A percentile compares a stretch with the other conserved stretches of the same genome.
Evolutionary conservation across 1,140 invertebrate species (phyloP).

Genomic region (Vanessa tameamea): DNA sequence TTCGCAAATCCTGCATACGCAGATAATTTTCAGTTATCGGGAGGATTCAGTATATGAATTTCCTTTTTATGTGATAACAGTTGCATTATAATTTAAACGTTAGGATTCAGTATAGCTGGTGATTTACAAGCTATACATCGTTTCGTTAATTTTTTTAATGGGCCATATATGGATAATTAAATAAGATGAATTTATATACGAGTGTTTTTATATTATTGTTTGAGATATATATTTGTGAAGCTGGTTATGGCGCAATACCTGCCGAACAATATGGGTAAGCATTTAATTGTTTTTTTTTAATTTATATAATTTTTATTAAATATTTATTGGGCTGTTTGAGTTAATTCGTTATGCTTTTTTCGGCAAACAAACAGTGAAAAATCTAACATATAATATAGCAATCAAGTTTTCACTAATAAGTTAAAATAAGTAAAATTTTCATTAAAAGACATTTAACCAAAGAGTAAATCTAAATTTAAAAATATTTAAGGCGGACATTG

Average conservation of each 20-base stretch:
- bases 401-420: too few species aligned
- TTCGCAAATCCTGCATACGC: conserved; percentile 44
- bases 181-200: conserved; percentile 56
- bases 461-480: too few species aligned
- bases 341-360: too few species aligned
- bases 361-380: too few species aligned
- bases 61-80: conserved; percentile 55
- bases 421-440: too few species aligned
- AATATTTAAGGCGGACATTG: too few species aligned
- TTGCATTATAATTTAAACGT: conserved; percentile 44
- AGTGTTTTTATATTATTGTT: conserved; percentile 54
- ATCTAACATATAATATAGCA: too few species aligned
- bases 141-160: conserved; percentile 39
- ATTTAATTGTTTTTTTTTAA: conserved; percentile 7
- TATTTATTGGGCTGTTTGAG: neutral
- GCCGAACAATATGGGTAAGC: conserved; percentile 52
- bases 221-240: conserved; percentile 48
- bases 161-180: conserved; percentile 24
- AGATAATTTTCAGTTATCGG: conserved; percentile 59
- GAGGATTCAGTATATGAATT: conserved; percentile 55
- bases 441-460: too few species aligned
- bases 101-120: conserved; percentile 56
- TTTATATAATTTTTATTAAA: neutral
- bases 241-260: conserved; percentile 47
- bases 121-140: conserved; percentile 49